Percentiles rank a stretch among this genome's conserved stretches.
Evolutionary conservation across 2,113 vertebrate genomes (phyloP).

Genomic region (Motacilla tschutschensis): DNA sequence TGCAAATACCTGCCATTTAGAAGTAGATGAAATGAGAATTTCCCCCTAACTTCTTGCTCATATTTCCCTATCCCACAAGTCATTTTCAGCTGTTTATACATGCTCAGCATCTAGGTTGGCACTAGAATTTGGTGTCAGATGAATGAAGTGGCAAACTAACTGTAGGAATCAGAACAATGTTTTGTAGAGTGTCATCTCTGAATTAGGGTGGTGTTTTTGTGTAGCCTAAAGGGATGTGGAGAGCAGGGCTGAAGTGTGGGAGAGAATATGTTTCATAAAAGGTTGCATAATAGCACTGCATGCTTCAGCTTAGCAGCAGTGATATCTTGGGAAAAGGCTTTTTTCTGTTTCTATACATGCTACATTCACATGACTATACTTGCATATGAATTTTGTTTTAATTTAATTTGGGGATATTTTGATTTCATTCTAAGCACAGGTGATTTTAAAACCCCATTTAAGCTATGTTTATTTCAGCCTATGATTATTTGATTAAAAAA

Average conservation of each 20-base stretch:
- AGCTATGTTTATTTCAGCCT: not conserved
- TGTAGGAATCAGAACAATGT: not conserved
- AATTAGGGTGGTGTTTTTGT: not conserved
- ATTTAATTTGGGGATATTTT: not conserved
- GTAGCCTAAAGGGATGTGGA: not conserved
- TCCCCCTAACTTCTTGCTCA: not conserved
- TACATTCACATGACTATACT: not conserved
- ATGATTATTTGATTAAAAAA: not conserved
- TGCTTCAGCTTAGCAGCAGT: not conserved
- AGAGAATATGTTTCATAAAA: not conserved
- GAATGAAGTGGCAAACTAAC: not conserved
- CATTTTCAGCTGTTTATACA: not conserved
- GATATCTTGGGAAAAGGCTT: not conserved
- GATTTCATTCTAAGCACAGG: not conserved
- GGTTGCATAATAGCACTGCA: not conserved
- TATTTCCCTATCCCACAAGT: not conserved
- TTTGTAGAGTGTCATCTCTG: not conserved
- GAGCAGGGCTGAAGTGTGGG: not conserved
- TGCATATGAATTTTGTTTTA: not conserved
- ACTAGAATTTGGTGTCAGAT: not conserved
- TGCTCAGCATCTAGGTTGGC: rapidly evolving
- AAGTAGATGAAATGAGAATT: not conserved
- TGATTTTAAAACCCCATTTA: not conserved
- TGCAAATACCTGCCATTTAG: not conserved
- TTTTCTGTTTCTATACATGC: not conserved